Evolutionary conservation across 2,113 vertebrate species (phyloP).

Genomic region (Toxotes chatareus): DNA sequence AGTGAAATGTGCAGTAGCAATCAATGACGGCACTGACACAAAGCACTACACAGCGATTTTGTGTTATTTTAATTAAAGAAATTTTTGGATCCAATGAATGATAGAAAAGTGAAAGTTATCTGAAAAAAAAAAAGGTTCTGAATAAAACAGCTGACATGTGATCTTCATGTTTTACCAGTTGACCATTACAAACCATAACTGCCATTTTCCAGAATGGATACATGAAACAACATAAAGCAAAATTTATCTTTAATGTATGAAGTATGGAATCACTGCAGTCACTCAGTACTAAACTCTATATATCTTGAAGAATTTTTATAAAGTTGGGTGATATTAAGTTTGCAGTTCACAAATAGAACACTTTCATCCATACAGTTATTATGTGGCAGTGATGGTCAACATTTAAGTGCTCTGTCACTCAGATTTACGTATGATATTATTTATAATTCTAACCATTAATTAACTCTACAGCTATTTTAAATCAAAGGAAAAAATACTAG

Average conservation of each 20-base stretch:
- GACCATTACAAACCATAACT: neutral
- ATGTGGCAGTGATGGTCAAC: neutral
- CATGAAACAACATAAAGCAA: neutral
- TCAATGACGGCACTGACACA: neutral
- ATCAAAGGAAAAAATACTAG: neutral
- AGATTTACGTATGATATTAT: neutral
- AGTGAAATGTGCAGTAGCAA: neutral
- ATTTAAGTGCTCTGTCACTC: neutral
- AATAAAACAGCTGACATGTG: neutral
- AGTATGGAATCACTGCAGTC: neutral
- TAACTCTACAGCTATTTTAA: neutral
- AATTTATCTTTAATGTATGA: neutral
- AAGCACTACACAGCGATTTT: neutral
- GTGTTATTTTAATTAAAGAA: conserved; percentile 28
- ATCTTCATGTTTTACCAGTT: neutral
- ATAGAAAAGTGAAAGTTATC: neutral
- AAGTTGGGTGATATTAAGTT: neutral
- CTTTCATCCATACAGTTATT: neutral
- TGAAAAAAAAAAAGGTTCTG: neutral
- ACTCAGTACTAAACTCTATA: neutral
- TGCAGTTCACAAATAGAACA: neutral
- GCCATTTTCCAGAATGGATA: neutral
- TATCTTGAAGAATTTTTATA: neutral
- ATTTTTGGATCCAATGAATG: neutral
- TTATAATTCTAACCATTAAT: neutral